phyloP scores from a whole-genome alignment of 2,797 vertebrate genomes.

The Salmo trutta region DNA sequence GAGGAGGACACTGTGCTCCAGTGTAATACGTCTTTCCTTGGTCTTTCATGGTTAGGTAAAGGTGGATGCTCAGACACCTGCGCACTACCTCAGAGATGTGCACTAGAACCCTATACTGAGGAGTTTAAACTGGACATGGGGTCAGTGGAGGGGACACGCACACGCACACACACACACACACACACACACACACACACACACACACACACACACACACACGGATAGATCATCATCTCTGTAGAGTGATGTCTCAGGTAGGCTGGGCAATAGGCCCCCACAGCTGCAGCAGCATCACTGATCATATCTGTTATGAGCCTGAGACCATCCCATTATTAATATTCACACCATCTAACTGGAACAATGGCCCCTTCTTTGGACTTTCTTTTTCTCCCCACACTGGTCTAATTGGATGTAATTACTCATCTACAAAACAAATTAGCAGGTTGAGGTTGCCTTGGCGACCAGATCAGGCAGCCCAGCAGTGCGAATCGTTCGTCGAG shows the following conservation, averaged over 20 bases:
- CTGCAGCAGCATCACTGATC: slow-evolving; percentile 72
- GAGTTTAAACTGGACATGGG: slow-evolving; percentile 33
- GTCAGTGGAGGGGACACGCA: slow-evolving; percentile 36
- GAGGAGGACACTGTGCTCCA: not conserved
- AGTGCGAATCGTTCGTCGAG: slow-evolving; percentile 85
- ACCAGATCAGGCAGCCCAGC: slow-evolving; percentile 86
- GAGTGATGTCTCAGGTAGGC: slow-evolving; percentile 65
- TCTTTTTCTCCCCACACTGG: slow-evolving; percentile 66
- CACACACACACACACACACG: slow-evolving; percentile 13
- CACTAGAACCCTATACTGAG: slow-evolving; percentile 7
- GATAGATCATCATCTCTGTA: slow-evolving; percentile 57
- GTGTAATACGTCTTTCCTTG: not conserved
- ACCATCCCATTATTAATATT: slow-evolving; percentile 79
- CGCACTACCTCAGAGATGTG: not conserved
- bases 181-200: not conserved
- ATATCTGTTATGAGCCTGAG: slow-evolving; percentile 51
- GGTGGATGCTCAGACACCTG: too few relatives aligned
- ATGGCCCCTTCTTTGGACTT: slow-evolving; percentile 76
- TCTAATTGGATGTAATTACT: slow-evolving; percentile 99
- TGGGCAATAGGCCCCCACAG: slow-evolving; percentile 58
- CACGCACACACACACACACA: not conserved
- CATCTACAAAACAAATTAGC: slow-evolving; percentile 99
- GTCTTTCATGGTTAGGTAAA: not conserved
- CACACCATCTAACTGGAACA: slow-evolving; percentile 79
- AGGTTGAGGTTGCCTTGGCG: slow-evolving; percentile 91